phyloP scores from a whole-genome alignment of 2,888 invertebrate species.

The Monochamus alternatus region DNA sequence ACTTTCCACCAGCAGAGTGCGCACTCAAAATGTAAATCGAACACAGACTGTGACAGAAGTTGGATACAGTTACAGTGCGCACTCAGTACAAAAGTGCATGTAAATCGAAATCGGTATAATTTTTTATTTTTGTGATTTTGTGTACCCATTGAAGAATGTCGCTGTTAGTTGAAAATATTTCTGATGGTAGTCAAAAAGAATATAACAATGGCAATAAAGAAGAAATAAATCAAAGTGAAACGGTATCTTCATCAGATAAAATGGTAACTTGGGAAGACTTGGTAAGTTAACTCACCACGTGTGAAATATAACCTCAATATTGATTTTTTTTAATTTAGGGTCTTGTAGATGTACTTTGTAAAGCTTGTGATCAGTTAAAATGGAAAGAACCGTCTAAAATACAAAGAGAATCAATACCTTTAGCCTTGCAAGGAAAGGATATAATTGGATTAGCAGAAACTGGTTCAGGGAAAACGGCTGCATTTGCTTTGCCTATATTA shows the following conservation, averaged over 20 bases:
- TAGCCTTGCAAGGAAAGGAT: constrained; percentile 89
- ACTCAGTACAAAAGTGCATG: too few species aligned
- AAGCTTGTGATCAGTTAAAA: constrained; percentile 92
- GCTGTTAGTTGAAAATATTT: too few species aligned
- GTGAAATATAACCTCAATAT: constrained; percentile 34
- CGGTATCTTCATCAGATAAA: constrained; percentile 59
- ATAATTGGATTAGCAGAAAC: constrained; percentile 82
- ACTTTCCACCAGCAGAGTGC: too few species aligned
- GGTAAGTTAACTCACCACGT: constrained; percentile 69
- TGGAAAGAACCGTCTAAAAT: constrained; percentile 97
- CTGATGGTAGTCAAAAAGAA: too few species aligned
- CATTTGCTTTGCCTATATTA: constrained; percentile 96
- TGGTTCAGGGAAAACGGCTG: constrained; percentile 97
- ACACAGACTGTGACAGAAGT: too few species aligned
- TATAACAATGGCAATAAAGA: neutral
- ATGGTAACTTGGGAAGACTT: constrained; percentile 75
- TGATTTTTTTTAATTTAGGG: constrained; percentile 76
- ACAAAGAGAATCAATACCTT: constrained; percentile 93
- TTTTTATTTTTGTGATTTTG: too few species aligned
- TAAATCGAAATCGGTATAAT: too few species aligned
- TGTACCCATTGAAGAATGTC: too few species aligned
- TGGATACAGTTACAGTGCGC: too few species aligned
- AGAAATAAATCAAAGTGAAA: constrained; percentile 39
- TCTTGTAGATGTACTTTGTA: constrained; percentile 89
- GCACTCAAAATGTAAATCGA: too few species aligned